A percentile compares a stretch with the other conserved stretches of the same genome.
Conservation (phyloP, 2,113 vertebrate genomes). For the Corythaixoides concolor region DNA sequence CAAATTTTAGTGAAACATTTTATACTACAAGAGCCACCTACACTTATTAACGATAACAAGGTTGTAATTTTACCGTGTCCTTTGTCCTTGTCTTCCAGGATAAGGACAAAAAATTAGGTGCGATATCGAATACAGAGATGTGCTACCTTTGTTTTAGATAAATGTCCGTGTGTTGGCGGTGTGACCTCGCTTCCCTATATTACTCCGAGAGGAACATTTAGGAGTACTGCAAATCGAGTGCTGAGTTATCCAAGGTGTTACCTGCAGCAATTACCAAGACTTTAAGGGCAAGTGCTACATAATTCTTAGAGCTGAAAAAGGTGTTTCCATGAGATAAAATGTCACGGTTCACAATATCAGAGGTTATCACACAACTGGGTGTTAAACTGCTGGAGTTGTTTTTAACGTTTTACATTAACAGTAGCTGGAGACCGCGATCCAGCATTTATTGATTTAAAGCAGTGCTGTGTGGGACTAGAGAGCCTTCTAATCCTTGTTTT, state of each 20-base stretch:
- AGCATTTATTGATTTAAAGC: not conserved
- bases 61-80: not conserved
- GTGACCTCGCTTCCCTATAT: not conserved
- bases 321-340: not conserved
- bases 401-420: not conserved
- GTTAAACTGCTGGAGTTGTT: not conserved
- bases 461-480: not conserved
- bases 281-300: not conserved
- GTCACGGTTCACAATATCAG: not conserved
- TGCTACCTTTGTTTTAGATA: not conserved
- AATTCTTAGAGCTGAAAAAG: constrained; percentile 17
- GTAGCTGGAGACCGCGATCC: not conserved
- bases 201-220: not conserved
- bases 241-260: constrained; percentile 7
- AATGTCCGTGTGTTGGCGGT: fast-evolving
- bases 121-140: not conserved
- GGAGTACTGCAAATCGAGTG: not conserved
- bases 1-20: not conserved
- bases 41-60: not conserved
- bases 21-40: not conserved
- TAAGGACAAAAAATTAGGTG: not conserved
- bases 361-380: not conserved
- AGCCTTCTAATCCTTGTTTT: not conserved
- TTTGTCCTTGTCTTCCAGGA: not conserved
- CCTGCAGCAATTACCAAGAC: not conserved